phyloP scores from a whole-genome alignment of 2,888 invertebrate species.

The Drosophila kanekoi region DNA sequence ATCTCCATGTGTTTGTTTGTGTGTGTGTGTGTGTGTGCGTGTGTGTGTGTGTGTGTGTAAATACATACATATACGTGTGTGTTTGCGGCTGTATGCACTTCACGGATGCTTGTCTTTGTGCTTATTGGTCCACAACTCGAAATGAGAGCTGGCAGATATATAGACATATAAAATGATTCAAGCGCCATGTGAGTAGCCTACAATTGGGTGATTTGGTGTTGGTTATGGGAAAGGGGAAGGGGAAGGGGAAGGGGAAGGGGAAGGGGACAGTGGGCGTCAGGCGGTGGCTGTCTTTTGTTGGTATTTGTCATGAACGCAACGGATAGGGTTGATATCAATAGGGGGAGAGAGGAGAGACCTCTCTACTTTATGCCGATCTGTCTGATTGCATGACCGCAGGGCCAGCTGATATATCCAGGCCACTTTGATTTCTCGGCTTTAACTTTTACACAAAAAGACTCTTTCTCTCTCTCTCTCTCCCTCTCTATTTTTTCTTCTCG shows the following conservation, averaged over 20 bases:
- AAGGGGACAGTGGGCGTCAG: too few species aligned
- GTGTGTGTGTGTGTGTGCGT: background rate
- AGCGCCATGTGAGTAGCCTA: slow-evolving; percentile 3
- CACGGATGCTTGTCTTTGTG: slow-evolving; percentile 14
- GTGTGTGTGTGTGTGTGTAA: slow-evolving; percentile 6
- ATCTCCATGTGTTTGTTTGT: slow-evolving; percentile 15
- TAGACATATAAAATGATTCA: background rate
- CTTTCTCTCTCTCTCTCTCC: background rate
- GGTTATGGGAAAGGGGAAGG: too few species aligned
- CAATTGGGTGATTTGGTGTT: background rate
- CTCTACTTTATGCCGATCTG: slow-evolving; percentile 4
- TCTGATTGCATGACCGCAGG: slow-evolving; percentile 3
- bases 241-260: too few species aligned
- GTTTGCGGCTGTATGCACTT: slow-evolving; percentile 9
- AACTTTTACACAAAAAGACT: background rate
- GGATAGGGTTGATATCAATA: background rate
- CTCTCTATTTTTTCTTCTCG: background rate
- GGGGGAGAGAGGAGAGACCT: slow-evolving; percentile 1
- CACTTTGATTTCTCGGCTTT: slow-evolving; percentile 8
- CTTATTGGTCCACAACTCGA: background rate
- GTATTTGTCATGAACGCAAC: background rate
- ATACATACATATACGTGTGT: slow-evolving; percentile 1
- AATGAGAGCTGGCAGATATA: background rate
- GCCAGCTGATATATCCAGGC: background rate
- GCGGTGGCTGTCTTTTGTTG: background rate